These are phyloP conservation scores for Centropus unirufus DNA, from an alignment of 2,113 vertebrate species.

Conservation along the genomic window DNA sequence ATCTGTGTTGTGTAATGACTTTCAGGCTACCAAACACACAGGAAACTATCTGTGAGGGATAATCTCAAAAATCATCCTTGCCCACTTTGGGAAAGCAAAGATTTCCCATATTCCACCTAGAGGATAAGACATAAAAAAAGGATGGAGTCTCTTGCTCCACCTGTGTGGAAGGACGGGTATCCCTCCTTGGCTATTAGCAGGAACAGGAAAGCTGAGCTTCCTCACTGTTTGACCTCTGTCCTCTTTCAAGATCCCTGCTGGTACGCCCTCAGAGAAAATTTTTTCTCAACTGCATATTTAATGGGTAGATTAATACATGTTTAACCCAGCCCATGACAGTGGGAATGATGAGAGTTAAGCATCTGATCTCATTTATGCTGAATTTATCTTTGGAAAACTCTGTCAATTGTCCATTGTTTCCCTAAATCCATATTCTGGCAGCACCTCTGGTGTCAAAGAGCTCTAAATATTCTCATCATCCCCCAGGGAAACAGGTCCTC, in stretches of 20 bases:
- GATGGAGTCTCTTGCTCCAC: constrained; percentile 3
- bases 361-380: constrained; percentile 57
- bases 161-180: constrained; percentile 34
- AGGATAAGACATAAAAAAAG: constrained; percentile 29
- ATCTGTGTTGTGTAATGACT: not conserved
- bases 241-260: constrained; percentile 27
- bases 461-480: constrained; percentile 47
- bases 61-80: constrained; percentile 4
- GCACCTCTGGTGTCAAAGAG: constrained; percentile 35
- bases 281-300: constrained; percentile 27
- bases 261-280: constrained; percentile 41
- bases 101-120: constrained; percentile 8
- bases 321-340: not conserved
- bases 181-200: constrained; percentile 28
- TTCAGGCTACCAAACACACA: constrained; percentile 14
- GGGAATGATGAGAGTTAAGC: constrained; percentile 26
- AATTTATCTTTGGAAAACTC: constrained; percentile 52
- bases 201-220: constrained; percentile 27
- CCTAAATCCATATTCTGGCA: constrained; percentile 66
- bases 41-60: not conserved
- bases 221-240: constrained; percentile 35
- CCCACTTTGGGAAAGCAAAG: not conserved
- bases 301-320: constrained; percentile 19
- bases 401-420: constrained; percentile 65
- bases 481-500: constrained; percentile 13